Conservation (phyloP, 2,797 vertebrate species). For the Lophotriccus pileatus region DNA sequence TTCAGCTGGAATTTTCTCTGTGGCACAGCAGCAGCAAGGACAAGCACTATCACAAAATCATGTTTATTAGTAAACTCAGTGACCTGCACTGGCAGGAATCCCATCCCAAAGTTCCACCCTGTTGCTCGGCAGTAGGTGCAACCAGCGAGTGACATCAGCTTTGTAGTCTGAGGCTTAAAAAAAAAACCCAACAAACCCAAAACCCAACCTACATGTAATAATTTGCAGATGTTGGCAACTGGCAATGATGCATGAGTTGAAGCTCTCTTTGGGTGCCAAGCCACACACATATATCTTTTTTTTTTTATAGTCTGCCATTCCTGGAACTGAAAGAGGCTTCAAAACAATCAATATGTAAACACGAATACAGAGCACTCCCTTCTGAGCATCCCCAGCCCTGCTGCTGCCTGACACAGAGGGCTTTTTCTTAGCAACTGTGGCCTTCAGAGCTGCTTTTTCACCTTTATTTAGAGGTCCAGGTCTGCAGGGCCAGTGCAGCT, state of each 20-base stretch:
- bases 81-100: conserved; percentile 8
- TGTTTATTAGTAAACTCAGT: conserved; percentile 22
- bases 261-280: conserved; percentile 68
- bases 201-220: conserved; percentile 53
- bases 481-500: not conserved
- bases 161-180: conserved; percentile 36
- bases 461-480: not conserved
- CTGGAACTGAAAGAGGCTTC: conserved; percentile 67
- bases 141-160: conserved; percentile 34
- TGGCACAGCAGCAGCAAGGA: not conserved
- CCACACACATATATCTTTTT: conserved; percentile 72
- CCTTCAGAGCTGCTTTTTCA: conserved; percentile 1
- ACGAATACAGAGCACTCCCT: conserved; percentile 6
- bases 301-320: conserved; percentile 65
- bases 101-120: conserved; percentile 26
- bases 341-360: conserved; percentile 41
- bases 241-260: conserved; percentile 29
- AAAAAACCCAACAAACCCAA: not conserved
- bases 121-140: conserved; percentile 44
- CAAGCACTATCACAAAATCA: not conserved
- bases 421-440: not conserved
- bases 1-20: not conserved
- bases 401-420: not conserved
- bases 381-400: not conserved
- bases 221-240: conserved; percentile 77